phyloP scores from a whole-genome alignment of 2,113 vertebrate species.

The Nothocercus nigrocapillus region DNA sequence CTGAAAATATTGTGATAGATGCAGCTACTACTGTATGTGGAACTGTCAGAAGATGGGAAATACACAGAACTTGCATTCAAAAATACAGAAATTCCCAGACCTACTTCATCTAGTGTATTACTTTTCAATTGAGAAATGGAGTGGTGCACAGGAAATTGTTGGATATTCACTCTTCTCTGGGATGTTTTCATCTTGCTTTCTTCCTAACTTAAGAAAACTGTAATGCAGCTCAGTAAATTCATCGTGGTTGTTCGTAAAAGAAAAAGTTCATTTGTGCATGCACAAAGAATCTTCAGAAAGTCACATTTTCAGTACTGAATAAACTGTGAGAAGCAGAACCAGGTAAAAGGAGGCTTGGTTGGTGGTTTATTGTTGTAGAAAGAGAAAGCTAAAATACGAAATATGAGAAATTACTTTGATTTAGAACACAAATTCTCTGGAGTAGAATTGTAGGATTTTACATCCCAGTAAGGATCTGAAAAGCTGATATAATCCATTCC shows the following conservation, averaged over 20 bases:
- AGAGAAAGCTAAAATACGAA: accelerated
- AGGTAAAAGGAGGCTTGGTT: background rate
- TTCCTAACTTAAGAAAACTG: background rate
- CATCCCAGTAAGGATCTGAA: background rate
- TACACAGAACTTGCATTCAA: background rate
- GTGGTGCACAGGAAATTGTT: background rate
- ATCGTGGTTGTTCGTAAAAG: background rate
- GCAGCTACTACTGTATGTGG: background rate
- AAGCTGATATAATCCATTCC: background rate
- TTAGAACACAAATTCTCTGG: background rate
- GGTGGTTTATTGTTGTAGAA: background rate
- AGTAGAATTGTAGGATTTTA: background rate
- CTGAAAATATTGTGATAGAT: conserved; percentile 57
- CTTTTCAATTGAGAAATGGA: background rate
- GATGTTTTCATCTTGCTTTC: background rate
- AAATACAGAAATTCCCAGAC: background rate
- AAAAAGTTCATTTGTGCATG: background rate
- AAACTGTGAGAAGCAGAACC: background rate
- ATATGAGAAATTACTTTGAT: background rate
- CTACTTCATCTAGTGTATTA: background rate
- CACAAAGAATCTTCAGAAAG: background rate
- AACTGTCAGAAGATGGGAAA: conserved; percentile 37
- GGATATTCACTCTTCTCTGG: background rate
- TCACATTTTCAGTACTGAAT: background rate
- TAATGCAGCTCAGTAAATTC: background rate